Evolutionary conservation across 2,888 invertebrate species (phyloP).

Genomic region (Cremastobaeus sp.): DNA sequence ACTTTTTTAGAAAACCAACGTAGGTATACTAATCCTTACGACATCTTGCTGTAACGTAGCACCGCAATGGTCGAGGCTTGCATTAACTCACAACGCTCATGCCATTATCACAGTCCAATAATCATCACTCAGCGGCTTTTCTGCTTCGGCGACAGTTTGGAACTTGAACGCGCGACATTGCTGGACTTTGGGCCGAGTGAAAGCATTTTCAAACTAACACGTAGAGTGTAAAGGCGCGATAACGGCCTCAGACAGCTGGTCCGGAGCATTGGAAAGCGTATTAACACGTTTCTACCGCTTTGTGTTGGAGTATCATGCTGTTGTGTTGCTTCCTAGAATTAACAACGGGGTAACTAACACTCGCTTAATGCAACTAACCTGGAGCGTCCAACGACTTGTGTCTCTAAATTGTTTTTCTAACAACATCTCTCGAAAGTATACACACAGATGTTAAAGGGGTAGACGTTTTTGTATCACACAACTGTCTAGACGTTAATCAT

Average conservation of each 20-base stretch:
- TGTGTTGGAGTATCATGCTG: too few relatives aligned
- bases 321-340: too few relatives aligned
- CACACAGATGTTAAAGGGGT: neutral
- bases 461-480: too few relatives aligned
- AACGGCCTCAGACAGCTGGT: too few relatives aligned
- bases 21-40: conserved; percentile 68
- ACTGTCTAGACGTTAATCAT: neutral
- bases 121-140: conserved; percentile 16
- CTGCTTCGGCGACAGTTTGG: conserved; percentile 1
- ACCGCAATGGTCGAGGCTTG: conserved; percentile 29
- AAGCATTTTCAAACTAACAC: too few relatives aligned
- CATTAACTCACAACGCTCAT: conserved; percentile 38
- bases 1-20: conserved; percentile 71
- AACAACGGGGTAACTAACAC: conserved; percentile 15
- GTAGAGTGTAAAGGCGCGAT: too few relatives aligned
- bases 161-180: too few relatives aligned
- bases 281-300: too few relatives aligned
- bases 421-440: conserved; percentile 64
- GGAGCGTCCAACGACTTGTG: conserved; percentile 34
- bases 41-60: conserved; percentile 34
- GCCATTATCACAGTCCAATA: conserved; percentile 5
- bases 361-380: conserved; percentile 29
- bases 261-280: too few relatives aligned
- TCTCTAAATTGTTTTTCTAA: conserved; percentile 78
- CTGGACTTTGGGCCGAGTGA: too few relatives aligned